Percentiles rank a stretch among this genome's conserved stretches.
Evolutionary conservation across 2,113 vertebrate species (phyloP).

Genomic region (Podarcis muralis): DNA sequence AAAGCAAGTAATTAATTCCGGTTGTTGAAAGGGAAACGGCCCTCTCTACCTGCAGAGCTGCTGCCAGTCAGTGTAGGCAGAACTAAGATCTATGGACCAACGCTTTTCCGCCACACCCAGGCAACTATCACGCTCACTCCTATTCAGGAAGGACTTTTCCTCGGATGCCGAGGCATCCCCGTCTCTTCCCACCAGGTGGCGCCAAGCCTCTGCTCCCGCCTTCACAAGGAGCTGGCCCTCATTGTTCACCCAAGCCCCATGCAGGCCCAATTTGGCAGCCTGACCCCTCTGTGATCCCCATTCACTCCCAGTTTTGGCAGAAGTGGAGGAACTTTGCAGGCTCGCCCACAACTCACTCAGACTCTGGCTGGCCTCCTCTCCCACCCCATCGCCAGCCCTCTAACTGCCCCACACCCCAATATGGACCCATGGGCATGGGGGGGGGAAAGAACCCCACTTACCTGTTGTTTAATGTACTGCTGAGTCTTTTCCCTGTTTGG

Average conservation of each 20-base stretch:
- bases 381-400: fast-evolving
- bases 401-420: background rate
- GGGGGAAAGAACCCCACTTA: slow-evolving; percentile 61
- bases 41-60: background rate
- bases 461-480: slow-evolving; percentile 94
- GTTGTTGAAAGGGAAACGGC: no score
- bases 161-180: background rate
- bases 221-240: background rate
- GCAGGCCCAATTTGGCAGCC: background rate
- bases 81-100: background rate
- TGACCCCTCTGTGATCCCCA: no score
- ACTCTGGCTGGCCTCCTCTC: background rate
- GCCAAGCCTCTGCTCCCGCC: background rate
- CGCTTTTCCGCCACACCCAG: background rate
- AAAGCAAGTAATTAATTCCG: no score
- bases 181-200: background rate
- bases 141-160: background rate
- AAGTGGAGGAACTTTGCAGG: no score
- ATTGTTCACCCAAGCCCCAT: background rate
- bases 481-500: slow-evolving; percentile 91
- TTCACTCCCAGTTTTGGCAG: no score
- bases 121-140: background rate
- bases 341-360: no score
- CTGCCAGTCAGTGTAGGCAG: background rate
- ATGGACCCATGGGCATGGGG: no score